Percentiles rank a stretch among this genome's conserved stretches.
These are phyloP conservation scores for Ceratosolen solmsi DNA, from an alignment of 1,140 invertebrate species.

Conservation along the genomic window DNA sequence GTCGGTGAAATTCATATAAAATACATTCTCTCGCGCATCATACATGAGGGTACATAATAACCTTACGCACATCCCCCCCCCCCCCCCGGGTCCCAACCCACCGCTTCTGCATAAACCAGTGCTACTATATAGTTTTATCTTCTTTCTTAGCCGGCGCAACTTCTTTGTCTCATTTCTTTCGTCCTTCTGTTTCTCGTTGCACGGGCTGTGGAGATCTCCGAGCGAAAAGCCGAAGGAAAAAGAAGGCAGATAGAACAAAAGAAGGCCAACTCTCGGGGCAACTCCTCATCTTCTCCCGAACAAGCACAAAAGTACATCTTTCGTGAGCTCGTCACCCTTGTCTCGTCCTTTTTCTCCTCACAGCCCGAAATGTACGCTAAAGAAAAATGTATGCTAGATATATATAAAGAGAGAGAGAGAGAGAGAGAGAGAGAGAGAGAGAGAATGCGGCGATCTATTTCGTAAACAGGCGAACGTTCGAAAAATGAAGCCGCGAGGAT, in stretches of 20 bases:
- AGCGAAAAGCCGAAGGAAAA: slow-evolving; percentile 59
- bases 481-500: slow-evolving; percentile 34
- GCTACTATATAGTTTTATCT: slow-evolving; percentile 49
- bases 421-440: background rate
- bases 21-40: background rate
- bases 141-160: background rate
- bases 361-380: background rate
- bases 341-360: background rate
- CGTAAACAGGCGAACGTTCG: slow-evolving; percentile 70
- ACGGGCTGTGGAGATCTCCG: slow-evolving; percentile 53
- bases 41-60: background rate
- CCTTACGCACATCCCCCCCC: background rate
- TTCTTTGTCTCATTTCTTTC: slow-evolving; percentile 42
- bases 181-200: slow-evolving; percentile 39
- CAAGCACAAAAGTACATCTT: slow-evolving; percentile 70
- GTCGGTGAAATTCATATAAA: slow-evolving; percentile 23
- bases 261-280: slow-evolving; percentile 59
- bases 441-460: slow-evolving; percentile 69
- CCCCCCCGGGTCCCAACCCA: slow-evolving; percentile 16
- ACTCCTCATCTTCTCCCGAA: slow-evolving; percentile 58
- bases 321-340: slow-evolving; percentile 48
- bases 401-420: too few species aligned
- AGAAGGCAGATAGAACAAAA: slow-evolving; percentile 61
- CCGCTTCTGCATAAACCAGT: slow-evolving; percentile 29
- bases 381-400: background rate